These are phyloP conservation scores for Protomyctophum bolini DNA, from an alignment of 2,113 vertebrate species.

Conservation along the genomic window DNA sequence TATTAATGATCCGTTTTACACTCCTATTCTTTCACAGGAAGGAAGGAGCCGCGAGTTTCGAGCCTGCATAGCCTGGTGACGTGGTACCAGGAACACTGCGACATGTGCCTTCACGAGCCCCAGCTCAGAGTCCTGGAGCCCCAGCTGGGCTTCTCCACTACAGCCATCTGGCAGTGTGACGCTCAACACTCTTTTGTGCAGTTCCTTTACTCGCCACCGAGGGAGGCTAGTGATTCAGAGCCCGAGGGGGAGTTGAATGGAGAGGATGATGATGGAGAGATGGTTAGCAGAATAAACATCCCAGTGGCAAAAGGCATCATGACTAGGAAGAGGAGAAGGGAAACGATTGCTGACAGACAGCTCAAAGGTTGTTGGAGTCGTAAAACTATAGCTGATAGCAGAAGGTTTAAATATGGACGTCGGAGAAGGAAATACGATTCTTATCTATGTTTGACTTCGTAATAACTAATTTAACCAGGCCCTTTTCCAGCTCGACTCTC, in stretches of 20 bases:
- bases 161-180: slow-evolving; percentile 88
- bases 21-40: slow-evolving; percentile 64
- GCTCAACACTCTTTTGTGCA: slow-evolving; percentile 88
- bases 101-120: slow-evolving; percentile 86
- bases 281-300: not conserved
- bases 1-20: too few relatives aligned
- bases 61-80: slow-evolving; percentile 83
- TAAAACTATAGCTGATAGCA: not conserved
- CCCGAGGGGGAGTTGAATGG: slow-evolving; percentile 43
- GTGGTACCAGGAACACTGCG: slow-evolving; percentile 89
- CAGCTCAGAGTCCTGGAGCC: slow-evolving; percentile 83
- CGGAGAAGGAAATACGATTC: too few relatives aligned
- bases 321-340: slow-evolving; percentile 49
- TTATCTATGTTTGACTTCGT: too few relatives aligned
- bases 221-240: slow-evolving; percentile 81
- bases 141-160: slow-evolving; percentile 79
- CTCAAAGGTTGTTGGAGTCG: slow-evolving; percentile 49
- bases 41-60: slow-evolving; percentile 75
- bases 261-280: slow-evolving; percentile 24
- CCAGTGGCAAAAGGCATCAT: slow-evolving; percentile 1
- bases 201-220: slow-evolving; percentile 81
- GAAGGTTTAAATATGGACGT: too few relatives aligned
- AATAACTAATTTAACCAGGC: too few relatives aligned
- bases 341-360: slow-evolving; percentile 30
- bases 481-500: too few relatives aligned